Conservation (phyloP, 2,888 invertebrate species). For the Candidula unifasciata region DNA sequence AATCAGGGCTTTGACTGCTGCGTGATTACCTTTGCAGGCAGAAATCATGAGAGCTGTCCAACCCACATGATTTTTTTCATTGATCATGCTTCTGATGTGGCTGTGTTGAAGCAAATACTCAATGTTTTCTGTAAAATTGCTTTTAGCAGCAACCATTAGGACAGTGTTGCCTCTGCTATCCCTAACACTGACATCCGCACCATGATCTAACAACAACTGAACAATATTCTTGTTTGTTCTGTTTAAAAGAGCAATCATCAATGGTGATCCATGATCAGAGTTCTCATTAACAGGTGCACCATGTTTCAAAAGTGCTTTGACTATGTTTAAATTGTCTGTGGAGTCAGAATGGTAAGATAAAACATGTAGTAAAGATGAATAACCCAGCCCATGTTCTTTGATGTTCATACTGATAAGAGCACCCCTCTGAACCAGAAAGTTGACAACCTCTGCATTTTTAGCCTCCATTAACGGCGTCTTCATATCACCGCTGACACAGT, state of each 20-base stretch:
- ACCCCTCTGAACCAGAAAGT: background rate
- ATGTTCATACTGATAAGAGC: background rate
- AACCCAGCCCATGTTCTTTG: too few relatives aligned
- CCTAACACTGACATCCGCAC: background rate
- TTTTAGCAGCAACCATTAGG: background rate
- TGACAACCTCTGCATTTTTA: background rate
- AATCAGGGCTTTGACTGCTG: too few relatives aligned
- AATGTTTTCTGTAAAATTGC: background rate
- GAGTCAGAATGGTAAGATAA: background rate
- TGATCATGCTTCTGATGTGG: background rate
- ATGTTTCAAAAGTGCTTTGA: background rate
- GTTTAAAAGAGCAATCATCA: background rate
- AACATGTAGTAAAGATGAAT: too few relatives aligned
- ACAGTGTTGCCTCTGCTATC: conserved; percentile 4
- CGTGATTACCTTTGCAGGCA: too few relatives aligned
- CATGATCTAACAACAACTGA: too few relatives aligned
- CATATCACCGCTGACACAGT: background rate
- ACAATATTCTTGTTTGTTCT: background rate
- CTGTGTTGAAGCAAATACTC: background rate
- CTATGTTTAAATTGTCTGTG: too few relatives aligned
- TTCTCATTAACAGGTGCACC: too few relatives aligned
- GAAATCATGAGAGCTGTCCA: too few relatives aligned
- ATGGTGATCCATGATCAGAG: background rate
- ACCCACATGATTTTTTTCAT: background rate
- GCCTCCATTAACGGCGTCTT: background rate